These are phyloP conservation scores for Nesospiza acunhae DNA, from an alignment of 2,113 vertebrate species.

Conservation along the genomic window DNA sequence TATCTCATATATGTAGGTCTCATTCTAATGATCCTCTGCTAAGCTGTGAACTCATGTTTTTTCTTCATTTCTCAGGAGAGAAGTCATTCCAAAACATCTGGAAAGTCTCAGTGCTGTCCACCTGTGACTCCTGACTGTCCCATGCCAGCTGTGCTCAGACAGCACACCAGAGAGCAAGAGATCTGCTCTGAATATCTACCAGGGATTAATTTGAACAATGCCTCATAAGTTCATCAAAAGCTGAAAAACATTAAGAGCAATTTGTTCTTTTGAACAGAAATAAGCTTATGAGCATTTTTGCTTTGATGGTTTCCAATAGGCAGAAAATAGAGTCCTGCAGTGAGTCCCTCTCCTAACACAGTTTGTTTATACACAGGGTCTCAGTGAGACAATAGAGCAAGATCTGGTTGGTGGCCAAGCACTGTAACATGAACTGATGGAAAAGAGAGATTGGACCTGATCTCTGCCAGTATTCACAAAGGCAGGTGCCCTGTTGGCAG, in stretches of 20 bases:
- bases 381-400: background rate
- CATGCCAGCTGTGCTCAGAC: background rate
- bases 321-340: conserved; percentile 1
- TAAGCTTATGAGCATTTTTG: conserved; percentile 2
- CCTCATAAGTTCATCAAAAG: conserved; percentile 49
- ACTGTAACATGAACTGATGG: background rate
- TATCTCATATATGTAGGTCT: background rate
- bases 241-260: conserved; percentile 51
- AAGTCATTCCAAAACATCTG: background rate
- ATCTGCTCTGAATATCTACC: background rate
- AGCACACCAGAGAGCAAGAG: background rate
- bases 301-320: conserved; percentile 52
- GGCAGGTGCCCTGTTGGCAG: background rate
- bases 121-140: background rate
- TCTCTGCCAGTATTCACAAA: background rate
- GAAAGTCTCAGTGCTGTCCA: background rate
- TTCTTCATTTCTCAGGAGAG: background rate
- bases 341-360: background rate
- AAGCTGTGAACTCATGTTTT: background rate
- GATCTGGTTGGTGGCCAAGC: conserved; percentile 20
- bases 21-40: background rate
- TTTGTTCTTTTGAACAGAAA: conserved; percentile 63
- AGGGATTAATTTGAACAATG: conserved; percentile 25
- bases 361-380: background rate
- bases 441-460: background rate